These are phyloP conservation scores for Tribolium castaneum DNA, from an alignment of 1,140 invertebrate species.

Conservation along the genomic window DNA sequence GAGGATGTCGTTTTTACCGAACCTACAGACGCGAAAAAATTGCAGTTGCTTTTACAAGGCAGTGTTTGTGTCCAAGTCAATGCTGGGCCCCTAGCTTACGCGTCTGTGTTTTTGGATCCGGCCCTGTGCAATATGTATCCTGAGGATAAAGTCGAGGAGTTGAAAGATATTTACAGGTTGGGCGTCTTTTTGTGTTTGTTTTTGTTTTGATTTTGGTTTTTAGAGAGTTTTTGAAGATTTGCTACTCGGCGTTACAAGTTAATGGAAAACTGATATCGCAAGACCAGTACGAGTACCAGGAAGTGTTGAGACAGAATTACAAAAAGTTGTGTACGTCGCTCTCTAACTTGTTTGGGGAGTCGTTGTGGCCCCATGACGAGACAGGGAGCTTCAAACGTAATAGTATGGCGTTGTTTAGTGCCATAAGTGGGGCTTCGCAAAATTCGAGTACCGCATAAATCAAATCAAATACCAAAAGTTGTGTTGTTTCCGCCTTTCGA, in stretches of 20 bases:
- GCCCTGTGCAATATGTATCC: constrained; percentile 77
- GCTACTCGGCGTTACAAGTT: constrained; percentile 86
- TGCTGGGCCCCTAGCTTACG: constrained; percentile 94
- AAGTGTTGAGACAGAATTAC: constrained; percentile 85
- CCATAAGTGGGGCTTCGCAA: constrained; percentile 74
- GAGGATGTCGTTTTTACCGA: constrained; percentile 84
- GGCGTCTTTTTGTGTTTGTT: not conserved
- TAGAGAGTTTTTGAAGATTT: constrained; percentile 90
- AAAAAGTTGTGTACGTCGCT: constrained; percentile 85
- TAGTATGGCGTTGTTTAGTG: constrained; percentile 75
- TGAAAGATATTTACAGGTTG: constrained; percentile 89
- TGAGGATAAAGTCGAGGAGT: constrained; percentile 83
- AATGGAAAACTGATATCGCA: constrained; percentile 86
- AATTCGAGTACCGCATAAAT: constrained; percentile 73
- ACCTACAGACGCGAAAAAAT: constrained; percentile 86
- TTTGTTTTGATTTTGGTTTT: constrained; percentile 56
- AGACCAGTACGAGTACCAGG: constrained; percentile 91
- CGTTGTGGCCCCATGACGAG: constrained; percentile 74
- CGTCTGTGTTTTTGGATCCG: constrained; percentile 87
- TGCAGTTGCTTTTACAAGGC: constrained; percentile 90
- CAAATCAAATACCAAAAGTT: not conserved
- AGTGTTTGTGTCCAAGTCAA: constrained; percentile 94
- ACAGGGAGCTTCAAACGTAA: constrained; percentile 72
- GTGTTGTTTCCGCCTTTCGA: constrained; percentile 6
- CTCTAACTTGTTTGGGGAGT: constrained; percentile 77